Evolutionary conservation across 2,113 vertebrate genomes (phyloP).

Genomic region (Thalassoma bifasciatum): DNA sequence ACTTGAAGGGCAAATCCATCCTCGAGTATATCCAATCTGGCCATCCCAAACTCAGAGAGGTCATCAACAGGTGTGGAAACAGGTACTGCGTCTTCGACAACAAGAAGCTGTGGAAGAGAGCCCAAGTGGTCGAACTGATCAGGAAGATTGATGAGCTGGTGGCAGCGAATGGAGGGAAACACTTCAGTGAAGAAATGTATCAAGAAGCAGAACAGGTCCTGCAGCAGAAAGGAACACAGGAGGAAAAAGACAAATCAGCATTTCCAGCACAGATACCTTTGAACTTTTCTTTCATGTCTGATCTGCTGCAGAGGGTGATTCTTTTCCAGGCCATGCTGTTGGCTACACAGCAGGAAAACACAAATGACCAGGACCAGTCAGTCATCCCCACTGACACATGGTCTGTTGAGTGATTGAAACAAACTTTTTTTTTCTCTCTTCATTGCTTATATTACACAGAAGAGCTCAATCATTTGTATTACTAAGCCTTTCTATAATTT

Average conservation of each 20-base stretch:
- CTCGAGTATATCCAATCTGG: not conserved
- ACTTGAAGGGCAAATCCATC: constrained; percentile 16
- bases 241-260: fast-evolving
- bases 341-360: not conserved
- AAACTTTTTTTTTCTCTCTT: too few species aligned
- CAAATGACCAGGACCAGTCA: not conserved
- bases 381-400: not conserved
- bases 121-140: constrained; percentile 44
- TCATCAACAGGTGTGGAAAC: constrained; percentile 41
- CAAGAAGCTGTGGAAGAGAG: constrained; percentile 1
- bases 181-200: constrained; percentile 31
- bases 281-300: constrained; percentile 25
- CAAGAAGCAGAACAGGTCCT: not conserved
- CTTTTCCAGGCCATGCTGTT: constrained; percentile 28
- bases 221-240: not conserved
- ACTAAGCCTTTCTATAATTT: too few species aligned
- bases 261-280: not conserved
- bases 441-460: too few species aligned
- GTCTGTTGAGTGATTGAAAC: not conserved
- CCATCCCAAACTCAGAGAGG: constrained; percentile 25
- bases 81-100: constrained; percentile 57
- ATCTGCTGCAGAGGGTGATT: constrained; percentile 11
- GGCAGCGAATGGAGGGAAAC: constrained; percentile 27
- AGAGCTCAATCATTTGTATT: too few species aligned
- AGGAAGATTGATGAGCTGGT: constrained; percentile 49